Conservation (phyloP, 2,888 invertebrate species). For the Zaprionus bogoriensis region DNA sequence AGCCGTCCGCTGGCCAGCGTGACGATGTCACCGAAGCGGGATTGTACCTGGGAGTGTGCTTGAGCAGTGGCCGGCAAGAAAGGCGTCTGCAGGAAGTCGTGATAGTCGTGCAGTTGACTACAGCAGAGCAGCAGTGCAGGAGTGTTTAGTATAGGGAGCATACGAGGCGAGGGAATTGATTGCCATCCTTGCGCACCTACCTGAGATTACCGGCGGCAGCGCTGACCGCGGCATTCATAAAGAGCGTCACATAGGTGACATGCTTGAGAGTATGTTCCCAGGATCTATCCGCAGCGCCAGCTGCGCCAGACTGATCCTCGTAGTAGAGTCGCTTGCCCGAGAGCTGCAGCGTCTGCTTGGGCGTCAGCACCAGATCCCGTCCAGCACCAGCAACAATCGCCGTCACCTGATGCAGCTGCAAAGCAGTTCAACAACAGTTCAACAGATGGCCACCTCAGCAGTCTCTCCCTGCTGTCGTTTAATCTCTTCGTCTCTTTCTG, state of each 20-base stretch:
- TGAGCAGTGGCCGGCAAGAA: constrained; percentile 55
- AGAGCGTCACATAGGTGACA: constrained; percentile 86
- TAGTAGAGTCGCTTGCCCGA: constrained; percentile 80
- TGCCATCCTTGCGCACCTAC: constrained; percentile 65
- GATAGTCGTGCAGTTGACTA: constrained; percentile 76
- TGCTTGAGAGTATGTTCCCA: constrained; percentile 89
- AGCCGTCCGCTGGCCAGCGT: constrained; percentile 87
- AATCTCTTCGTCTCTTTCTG: background rate
- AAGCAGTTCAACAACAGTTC: background rate
- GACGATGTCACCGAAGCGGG: constrained; percentile 86
- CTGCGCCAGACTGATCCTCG: constrained; percentile 53
- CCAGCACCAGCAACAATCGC: constrained; percentile 65
- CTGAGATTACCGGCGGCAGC: constrained; percentile 76
- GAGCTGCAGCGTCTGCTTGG: constrained; percentile 74
- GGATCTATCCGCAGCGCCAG: constrained; percentile 64
- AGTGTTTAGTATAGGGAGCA: background rate
- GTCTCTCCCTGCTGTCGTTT: background rate
- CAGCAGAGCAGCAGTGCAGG: too few species aligned
- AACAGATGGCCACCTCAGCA: background rate
- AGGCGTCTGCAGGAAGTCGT: constrained; percentile 75
- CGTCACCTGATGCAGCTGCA: constrained; percentile 38
- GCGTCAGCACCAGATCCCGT: constrained; percentile 81
- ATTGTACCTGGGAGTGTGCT: background rate
- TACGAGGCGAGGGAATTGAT: too few species aligned
- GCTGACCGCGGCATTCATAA: constrained; percentile 69